Evolutionary conservation across 2,888 invertebrate genomes (phyloP).

Genomic region (Chymomyza caudatula): DNA sequence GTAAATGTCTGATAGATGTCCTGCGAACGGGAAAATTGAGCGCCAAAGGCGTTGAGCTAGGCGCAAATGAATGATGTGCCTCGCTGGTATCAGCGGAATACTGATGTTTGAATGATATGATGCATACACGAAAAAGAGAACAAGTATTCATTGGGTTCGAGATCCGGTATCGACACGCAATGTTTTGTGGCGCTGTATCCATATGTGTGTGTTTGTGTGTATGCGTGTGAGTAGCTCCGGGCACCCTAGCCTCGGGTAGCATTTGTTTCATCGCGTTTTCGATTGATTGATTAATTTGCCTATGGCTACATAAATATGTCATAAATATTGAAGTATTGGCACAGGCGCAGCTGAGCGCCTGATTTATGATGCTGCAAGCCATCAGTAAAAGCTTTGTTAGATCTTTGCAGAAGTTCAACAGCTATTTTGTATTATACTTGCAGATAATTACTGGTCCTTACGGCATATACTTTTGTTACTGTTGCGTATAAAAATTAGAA

Average conservation of each 20-base stretch:
- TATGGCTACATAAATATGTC: slow-evolving; percentile 48
- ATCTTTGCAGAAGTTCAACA: not conserved
- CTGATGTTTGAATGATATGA: slow-evolving; percentile 36
- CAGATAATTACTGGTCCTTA: too few species aligned
- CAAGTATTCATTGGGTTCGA: not conserved
- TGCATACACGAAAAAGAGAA: slow-evolving; percentile 33
- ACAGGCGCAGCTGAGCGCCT: not conserved
- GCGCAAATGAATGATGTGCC: not conserved
- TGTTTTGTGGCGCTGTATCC: not conserved
- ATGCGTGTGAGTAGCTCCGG: too few species aligned
- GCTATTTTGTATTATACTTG: not conserved
- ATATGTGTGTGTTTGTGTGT: not conserved
- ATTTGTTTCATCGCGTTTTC: slow-evolving; percentile 24
- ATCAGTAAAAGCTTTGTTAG: not conserved
- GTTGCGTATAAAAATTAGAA: too few species aligned
- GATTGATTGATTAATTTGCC: slow-evolving; percentile 57
- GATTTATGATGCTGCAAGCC: not conserved
- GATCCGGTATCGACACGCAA: not conserved
- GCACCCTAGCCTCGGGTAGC: slow-evolving; percentile 9
- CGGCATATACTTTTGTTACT: too few species aligned
- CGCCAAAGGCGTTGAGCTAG: slow-evolving; percentile 7
- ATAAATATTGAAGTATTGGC: slow-evolving; percentile 43
- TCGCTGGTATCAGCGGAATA: not conserved
- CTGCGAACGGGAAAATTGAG: slow-evolving; percentile 26
- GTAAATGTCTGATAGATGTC: slow-evolving; percentile 46